Evolutionary conservation across 2,888 invertebrate genomes (phyloP), one percentile per base, ranked within the genome.

Genomic region (Eumerus sabulonum): DNA sequence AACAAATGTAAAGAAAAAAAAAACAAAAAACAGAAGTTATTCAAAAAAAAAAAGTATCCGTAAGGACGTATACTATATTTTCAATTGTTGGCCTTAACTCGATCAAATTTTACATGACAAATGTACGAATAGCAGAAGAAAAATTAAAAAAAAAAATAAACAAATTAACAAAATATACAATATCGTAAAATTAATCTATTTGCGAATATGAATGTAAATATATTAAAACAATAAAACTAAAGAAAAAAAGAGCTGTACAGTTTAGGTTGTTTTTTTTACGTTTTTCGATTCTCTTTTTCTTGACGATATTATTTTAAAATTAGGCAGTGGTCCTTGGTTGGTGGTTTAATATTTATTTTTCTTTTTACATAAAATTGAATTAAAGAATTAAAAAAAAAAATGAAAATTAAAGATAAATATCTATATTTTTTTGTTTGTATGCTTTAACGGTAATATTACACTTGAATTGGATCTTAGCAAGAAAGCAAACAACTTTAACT

Each of bases 291-390:
- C 35, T 57, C 62, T 18, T 50, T 48, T 17, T 13, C 45, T 50
- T 38, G 44, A 60, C 27, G 14, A 51, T 27, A 38, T 42, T 59
- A 11, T 42, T 27, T 36, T 40, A 44, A 81, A 71, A 74, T 42
- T 71, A 74, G 82, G 82, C 82, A 82, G 82, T 82, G 82, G 70
- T 82, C 74, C 79, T 76, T 82, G 82, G 82, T 82, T 82, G 82
- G 82, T 82, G 82, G 76, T 82, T 36, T 51, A 73, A 66, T 82
- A 16, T 45, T 66, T 60, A 18, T 38, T 60, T 57, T 47, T 19
- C 54, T 68, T 73, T 76, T 68, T 70, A 70, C 70, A 72, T 40
- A 35, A 50, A 44, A n/a, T 5, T n/a, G 12, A 3, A 36, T 36
- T 36, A 9, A 5, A 9, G 11, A 3, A n/a, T 40, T 40, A 40